These are phyloP conservation scores for Paraplagusia blochii DNA, from an alignment of 2,113 vertebrate genomes.

Conservation along the genomic window DNA sequence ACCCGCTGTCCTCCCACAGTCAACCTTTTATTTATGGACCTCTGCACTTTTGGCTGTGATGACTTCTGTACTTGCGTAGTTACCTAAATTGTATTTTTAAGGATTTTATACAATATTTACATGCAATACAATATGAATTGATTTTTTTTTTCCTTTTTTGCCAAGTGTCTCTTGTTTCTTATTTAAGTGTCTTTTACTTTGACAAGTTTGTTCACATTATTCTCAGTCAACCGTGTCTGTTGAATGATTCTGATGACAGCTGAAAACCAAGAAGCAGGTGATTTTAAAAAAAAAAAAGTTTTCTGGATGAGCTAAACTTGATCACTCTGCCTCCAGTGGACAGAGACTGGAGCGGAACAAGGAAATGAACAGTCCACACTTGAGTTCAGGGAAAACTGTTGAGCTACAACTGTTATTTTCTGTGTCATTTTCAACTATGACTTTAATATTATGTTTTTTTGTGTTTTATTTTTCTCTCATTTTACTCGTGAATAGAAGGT, in stretches of 20 bases:
- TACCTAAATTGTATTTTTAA: constrained; percentile 83
- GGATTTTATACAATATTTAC: constrained; percentile 84
- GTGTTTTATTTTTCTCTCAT: constrained; percentile 13
- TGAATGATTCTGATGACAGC: constrained; percentile 55
- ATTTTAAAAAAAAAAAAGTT: constrained; percentile 22
- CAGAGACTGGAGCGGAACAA: constrained; percentile 44
- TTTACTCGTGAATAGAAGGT: constrained; percentile 36
- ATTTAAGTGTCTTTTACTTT: constrained; percentile 70
- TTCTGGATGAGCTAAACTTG: constrained; percentile 60
- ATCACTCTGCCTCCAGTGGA: constrained; percentile 55
- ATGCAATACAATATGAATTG: constrained; percentile 78
- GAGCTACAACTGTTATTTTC: constrained; percentile 32
- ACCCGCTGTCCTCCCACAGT: constrained; percentile 64
- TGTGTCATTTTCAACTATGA: constrained; percentile 37
- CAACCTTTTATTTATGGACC: constrained; percentile 80
- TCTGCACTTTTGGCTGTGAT: constrained; percentile 85
- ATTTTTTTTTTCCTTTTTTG: constrained; percentile 53
- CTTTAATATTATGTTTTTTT: constrained; percentile 43
- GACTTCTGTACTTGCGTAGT: constrained; percentile 82
- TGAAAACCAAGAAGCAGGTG: constrained; percentile 54
- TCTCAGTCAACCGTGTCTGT: constrained; percentile 60
- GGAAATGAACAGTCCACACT: constrained; percentile 27
- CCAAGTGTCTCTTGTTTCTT: constrained; percentile 58
- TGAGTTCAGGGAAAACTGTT: constrained; percentile 40
- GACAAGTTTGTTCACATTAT: constrained; percentile 69